These are phyloP conservation scores for Steinernema hermaphroditum DNA, from an alignment of 2,888 invertebrate species.

Conservation along the genomic window DNA sequence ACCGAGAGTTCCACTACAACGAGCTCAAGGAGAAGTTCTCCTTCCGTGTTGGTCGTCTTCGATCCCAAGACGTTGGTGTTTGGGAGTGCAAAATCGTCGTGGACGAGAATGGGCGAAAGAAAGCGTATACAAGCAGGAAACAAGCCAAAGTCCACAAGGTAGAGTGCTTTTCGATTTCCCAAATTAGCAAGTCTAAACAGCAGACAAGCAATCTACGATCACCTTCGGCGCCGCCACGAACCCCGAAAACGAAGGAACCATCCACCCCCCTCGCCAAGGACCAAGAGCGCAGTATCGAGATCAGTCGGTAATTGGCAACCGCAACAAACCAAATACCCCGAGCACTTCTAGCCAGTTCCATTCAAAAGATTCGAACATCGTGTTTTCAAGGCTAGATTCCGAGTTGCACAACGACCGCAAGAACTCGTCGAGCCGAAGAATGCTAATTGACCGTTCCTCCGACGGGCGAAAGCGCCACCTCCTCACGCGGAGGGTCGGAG, in stretches of 20 bases:
- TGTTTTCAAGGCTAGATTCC: background rate
- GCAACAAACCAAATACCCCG: background rate
- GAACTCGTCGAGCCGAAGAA: background rate
- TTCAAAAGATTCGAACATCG: background rate
- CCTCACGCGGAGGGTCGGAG: background rate
- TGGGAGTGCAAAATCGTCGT: slow-evolving; percentile 11
- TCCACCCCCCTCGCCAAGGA: background rate
- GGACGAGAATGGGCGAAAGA: background rate
- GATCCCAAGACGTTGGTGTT: background rate
- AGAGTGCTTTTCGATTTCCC: background rate
- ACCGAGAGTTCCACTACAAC: slow-evolving; percentile 13
- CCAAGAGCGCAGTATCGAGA: background rate
- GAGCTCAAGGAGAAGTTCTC: background rate
- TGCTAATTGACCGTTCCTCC: slow-evolving; percentile 2
- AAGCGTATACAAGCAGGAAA: background rate
- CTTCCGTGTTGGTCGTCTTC: background rate
- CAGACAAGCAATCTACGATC: background rate
- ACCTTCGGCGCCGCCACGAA: background rate
- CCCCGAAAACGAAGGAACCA: background rate
- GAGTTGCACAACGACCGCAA: background rate
- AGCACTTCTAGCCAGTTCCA: background rate
- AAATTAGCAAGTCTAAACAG: background rate
- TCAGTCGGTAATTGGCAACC: background rate
- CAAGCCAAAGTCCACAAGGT: background rate
- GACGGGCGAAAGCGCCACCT: background rate